These are phyloP conservation scores for Zosterops pallidus DNA, from an alignment of 2,113 vertebrate genomes.

Conservation along the genomic window DNA sequence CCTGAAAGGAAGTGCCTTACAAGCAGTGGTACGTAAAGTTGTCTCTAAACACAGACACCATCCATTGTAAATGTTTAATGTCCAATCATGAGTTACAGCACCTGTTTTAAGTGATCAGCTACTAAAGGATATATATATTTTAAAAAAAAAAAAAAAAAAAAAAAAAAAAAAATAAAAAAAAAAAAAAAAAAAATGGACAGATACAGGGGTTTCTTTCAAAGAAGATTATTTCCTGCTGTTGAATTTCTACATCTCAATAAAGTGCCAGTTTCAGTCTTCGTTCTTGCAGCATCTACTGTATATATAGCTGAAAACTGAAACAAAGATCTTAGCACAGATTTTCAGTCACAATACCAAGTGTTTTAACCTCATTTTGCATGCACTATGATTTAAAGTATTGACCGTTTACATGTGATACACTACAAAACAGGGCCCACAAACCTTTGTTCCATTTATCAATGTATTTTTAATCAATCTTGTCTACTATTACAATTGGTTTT, in stretches of 20 bases:
- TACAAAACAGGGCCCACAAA: background rate
- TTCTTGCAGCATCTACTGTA: slow-evolving; percentile 33
- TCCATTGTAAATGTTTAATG: slow-evolving; percentile 59
- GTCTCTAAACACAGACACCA: slow-evolving; percentile 63
- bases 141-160: background rate
- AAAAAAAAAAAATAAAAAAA: background rate
- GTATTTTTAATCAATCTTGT: background rate
- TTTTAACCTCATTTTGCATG: slow-evolving; percentile 24
- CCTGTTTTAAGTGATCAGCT: slow-evolving; percentile 70
- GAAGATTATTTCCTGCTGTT: slow-evolving; percentile 68
- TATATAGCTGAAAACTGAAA: background rate
- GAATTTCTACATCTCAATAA: slow-evolving; percentile 57
- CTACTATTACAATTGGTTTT: background rate
- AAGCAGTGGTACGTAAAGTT: slow-evolving; percentile 53
- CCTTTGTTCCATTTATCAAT: background rate
- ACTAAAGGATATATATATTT: slow-evolving; percentile 32
- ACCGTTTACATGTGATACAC: background rate
- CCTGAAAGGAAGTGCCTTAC: slow-evolving; percentile 62
- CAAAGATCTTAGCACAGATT: slow-evolving; percentile 18
- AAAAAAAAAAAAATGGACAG: background rate
- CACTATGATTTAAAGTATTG: background rate
- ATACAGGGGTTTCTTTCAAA: slow-evolving; percentile 58
- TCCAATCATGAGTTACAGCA: slow-evolving; percentile 62
- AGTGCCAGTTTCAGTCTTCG: slow-evolving; percentile 42
- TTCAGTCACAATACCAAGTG: slow-evolving; percentile 23